A percentile compares a stretch with the other conserved stretches of the same genome.
Conservation (phyloP, 2,113 vertebrate genomes). For the Fukomys damarensis region DNA sequence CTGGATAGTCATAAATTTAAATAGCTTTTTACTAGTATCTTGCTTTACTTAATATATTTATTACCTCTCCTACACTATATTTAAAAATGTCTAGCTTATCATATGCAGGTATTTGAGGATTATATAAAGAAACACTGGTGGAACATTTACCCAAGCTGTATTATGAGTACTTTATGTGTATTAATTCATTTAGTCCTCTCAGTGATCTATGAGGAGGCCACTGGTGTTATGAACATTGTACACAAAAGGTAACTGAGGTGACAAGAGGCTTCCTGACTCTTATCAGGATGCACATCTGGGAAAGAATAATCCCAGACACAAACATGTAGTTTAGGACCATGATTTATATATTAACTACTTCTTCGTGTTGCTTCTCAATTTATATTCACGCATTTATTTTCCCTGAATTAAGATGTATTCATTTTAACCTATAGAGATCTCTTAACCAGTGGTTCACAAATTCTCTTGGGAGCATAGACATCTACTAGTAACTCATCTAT, state of each 20-base stretch:
- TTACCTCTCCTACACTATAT: conserved; percentile 23
- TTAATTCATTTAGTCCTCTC: background rate
- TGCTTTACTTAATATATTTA: conserved; percentile 15
- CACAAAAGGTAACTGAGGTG: background rate
- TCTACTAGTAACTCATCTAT: background rate
- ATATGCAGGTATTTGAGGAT: background rate
- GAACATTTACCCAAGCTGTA: background rate
- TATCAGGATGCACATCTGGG: background rate
- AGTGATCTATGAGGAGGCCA: background rate
- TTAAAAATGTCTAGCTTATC: background rate
- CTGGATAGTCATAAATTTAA: conserved; percentile 37
- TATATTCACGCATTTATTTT: background rate
- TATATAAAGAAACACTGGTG: background rate
- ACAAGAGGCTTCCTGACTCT: background rate
- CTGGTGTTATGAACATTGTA: background rate
- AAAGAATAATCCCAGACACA: background rate
- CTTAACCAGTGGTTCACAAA: background rate
- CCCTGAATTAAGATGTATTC: background rate
- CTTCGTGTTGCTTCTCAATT: background rate
- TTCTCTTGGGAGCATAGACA: background rate
- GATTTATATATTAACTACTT: background rate
- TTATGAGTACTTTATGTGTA: background rate
- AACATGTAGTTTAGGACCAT: background rate
- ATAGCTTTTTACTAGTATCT: conserved; percentile 51
- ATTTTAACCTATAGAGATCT: background rate